Evolutionary conservation across 2,113 vertebrate species (phyloP).

Genomic region (Motacilla tschutschensis): DNA sequence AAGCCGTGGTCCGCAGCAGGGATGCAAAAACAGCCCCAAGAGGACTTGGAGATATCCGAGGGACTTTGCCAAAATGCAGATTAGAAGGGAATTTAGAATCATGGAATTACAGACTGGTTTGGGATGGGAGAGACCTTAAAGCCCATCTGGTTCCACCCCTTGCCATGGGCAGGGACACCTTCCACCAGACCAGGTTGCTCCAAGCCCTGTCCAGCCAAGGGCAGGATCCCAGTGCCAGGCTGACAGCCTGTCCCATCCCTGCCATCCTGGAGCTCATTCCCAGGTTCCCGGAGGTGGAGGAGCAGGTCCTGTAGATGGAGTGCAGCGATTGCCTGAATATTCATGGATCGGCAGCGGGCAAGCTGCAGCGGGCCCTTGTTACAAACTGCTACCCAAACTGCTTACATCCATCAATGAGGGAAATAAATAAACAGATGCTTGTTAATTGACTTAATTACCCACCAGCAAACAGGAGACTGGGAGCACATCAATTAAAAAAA

Average conservation of each 20-base stretch:
- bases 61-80: neutral
- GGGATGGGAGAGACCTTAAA: neutral
- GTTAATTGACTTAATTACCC: conserved; percentile 44
- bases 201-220: neutral
- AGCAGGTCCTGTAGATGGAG: neutral
- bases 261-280: neutral
- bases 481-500: conserved; percentile 29
- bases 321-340: neutral
- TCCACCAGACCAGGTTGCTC: neutral
- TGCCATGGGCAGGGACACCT: neutral
- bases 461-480: conserved; percentile 31
- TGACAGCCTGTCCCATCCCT: neutral
- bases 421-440: conserved; percentile 52
- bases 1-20: neutral
- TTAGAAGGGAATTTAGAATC: neutral
- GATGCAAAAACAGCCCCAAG: neutral
- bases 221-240: neutral
- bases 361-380: conserved; percentile 45
- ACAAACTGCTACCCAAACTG: conserved; percentile 43
- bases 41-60: neutral
- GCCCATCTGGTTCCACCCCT: neutral
- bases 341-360: neutral
- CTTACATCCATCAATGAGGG: conserved; percentile 38
- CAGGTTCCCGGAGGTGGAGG: neutral
- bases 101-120: neutral